Evolutionary conservation across 1,140 invertebrate genomes (phyloP), one percentile per base, ranked within the genome.

Genomic region (Dreissena rostriformis): DNA sequence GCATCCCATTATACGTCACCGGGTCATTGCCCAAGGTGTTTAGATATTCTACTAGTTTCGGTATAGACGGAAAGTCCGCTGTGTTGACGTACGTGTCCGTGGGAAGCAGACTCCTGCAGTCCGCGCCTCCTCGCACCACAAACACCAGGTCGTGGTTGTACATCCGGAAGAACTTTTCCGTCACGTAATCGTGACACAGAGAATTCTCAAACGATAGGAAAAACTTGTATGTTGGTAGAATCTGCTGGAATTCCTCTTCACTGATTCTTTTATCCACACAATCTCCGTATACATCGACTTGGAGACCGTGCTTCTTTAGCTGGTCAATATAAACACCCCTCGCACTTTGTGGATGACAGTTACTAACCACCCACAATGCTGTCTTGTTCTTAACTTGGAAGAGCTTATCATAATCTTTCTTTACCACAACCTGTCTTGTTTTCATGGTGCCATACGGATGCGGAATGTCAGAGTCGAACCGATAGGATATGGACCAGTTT

Each of bases 141-240:
- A 55, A 7, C n/a, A 85, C 19, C 12, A 85, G 24, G 57, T 66
- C 61, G 1, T 65, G 22, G 7, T 68, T 49, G 55, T 39, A 76
- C 15, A 74, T 68, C 10, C 72, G 17, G 92, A 97, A 99, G 92
- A 99, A 98, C 92, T 99, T 99, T 91, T 99, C 98, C 0, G 98
- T 98, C 66, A 99, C 97, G 92, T 99, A 99, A 93, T 99, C 98
- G 70, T 96, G 95, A 92, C 98, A 99, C 90, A 99, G 98, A 0
- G 97, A 98, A 93, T n/a, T n/a, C n/a, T n/a, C n/a, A n/a, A n/a
- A n/a, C n/a, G n/a, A n/a, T n/a, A n/a, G n/a, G n/a, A n/a, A 94
- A 68, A 88, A 89, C 57, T 85, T 86, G 73, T 89, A 86, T 14
- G 26, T 5, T 29, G 66, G 66, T 22, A 68, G 28, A 10, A 68